Evolutionary conservation across 2,113 vertebrate genomes (phyloP).

Genomic region (Ptyas mucosa): DNA sequence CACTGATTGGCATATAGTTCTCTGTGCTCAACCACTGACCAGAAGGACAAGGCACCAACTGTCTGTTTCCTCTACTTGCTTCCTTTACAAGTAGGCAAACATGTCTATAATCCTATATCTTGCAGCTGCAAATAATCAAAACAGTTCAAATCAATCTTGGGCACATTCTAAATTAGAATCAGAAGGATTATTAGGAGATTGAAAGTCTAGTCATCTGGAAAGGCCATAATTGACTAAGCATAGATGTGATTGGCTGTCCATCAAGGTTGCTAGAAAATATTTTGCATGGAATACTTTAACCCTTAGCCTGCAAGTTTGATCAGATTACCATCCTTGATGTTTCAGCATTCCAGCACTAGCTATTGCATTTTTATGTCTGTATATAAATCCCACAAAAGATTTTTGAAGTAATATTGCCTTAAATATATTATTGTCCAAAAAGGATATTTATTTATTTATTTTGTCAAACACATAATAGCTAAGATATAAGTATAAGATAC

Average conservation of each 20-base stretch:
- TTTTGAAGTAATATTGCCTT: background rate
- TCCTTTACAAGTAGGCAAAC: background rate
- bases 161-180: background rate
- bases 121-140: background rate
- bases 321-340: background rate
- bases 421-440: background rate
- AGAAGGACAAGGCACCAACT: background rate
- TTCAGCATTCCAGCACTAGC: background rate
- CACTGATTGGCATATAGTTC: background rate
- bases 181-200: background rate
- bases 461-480: too few species aligned
- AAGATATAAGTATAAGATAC: background rate
- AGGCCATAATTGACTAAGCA: background rate
- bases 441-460: background rate
- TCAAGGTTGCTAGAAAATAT: background rate
- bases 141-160: background rate
- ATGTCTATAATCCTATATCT: background rate
- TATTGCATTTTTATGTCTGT: background rate
- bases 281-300: background rate
- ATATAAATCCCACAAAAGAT: background rate
- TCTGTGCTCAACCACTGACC: background rate
- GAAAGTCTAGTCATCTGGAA: background rate
- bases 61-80: background rate
- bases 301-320: background rate
- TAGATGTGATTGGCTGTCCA: background rate